Conservation (phyloP, 1,140 invertebrate species). For the Manduca sexta region DNA sequence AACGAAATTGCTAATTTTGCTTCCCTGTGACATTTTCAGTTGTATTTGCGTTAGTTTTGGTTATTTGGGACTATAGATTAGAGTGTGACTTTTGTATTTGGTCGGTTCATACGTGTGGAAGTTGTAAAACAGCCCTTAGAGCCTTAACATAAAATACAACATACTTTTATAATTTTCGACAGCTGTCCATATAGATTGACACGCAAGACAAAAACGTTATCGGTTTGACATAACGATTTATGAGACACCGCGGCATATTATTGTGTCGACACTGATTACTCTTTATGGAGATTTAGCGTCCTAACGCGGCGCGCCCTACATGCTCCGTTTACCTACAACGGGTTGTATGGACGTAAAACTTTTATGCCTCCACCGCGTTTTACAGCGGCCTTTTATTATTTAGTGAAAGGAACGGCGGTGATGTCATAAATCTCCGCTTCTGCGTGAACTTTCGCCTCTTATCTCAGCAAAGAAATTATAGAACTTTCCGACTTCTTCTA, state of each 20-base stretch:
- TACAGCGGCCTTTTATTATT: slow-evolving; percentile 71
- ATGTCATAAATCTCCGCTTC: slow-evolving; percentile 71
- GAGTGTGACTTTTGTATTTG: too few relatives aligned
- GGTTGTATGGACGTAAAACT: slow-evolving; percentile 69
- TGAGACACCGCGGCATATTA: slow-evolving; percentile 42
- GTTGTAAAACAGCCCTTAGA: too few relatives aligned
- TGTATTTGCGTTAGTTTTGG: too few relatives aligned
- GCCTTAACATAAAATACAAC: too few relatives aligned
- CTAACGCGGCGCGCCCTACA: slow-evolving; percentile 47
- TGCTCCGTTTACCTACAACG: slow-evolving; percentile 53
- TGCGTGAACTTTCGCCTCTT: slow-evolving; percentile 72
- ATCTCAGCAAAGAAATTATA: slow-evolving; percentile 71
- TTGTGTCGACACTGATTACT: slow-evolving; percentile 62
- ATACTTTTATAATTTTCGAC: too few relatives aligned
- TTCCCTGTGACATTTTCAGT: too few relatives aligned
- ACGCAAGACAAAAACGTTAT: slow-evolving; percentile 22
- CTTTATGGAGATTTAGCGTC: slow-evolving; percentile 65
- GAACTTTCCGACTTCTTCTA: slow-evolving; percentile 68
- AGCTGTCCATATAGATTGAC: too few relatives aligned
- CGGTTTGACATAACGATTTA: slow-evolving; percentile 48
- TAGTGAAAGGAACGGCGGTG: slow-evolving; percentile 70
- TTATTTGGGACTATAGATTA: too few relatives aligned
- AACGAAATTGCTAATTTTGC: too few relatives aligned
- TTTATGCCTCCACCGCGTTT: slow-evolving; percentile 67
- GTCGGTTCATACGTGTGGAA: too few relatives aligned